A percentile compares a stretch with the other conserved stretches of the same genome.
Evolutionary conservation across 2,797 vertebrate species (phyloP).

Genomic region (Sebastes miniatus): DNA sequence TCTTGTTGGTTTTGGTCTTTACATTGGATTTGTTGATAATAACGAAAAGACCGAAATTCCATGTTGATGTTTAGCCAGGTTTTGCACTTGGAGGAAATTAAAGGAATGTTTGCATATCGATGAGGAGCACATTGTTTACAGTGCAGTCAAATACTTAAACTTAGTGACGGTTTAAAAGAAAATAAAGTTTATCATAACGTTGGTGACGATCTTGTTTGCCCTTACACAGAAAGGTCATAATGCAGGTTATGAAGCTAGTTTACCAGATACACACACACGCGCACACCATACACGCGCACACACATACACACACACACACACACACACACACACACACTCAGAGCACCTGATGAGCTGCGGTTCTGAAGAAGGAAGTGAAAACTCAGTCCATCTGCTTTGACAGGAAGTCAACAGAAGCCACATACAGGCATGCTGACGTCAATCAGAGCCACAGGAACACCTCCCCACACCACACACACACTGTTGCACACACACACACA

Average conservation of each 20-base stretch:
- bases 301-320: constrained; percentile 1
- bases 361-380: constrained; percentile 80
- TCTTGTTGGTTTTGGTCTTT: background rate
- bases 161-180: too few relatives aligned
- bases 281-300: background rate
- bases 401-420: constrained; percentile 87
- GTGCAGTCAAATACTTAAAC: background rate
- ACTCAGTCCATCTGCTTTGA: constrained; percentile 82
- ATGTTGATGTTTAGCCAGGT: too few relatives aligned
- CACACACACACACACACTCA: constrained; percentile 24
- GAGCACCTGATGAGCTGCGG: constrained; percentile 77
- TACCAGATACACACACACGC: background rate
- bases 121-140: too few relatives aligned
- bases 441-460: constrained; percentile 81
- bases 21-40: background rate
- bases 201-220: background rate
- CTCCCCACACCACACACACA: constrained; percentile 56
- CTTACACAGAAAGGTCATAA: constrained; percentile 16
- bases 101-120: too few relatives aligned
- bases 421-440: constrained; percentile 82
- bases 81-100: too few relatives aligned
- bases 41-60: too few relatives aligned
- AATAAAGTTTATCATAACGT: background rate
- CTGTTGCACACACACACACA: constrained; percentile 21
- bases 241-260: background rate